These are phyloP conservation scores for Helicoverpa assulta DNA, from an alignment of 2,888 invertebrate species.

Conservation along the genomic window DNA sequence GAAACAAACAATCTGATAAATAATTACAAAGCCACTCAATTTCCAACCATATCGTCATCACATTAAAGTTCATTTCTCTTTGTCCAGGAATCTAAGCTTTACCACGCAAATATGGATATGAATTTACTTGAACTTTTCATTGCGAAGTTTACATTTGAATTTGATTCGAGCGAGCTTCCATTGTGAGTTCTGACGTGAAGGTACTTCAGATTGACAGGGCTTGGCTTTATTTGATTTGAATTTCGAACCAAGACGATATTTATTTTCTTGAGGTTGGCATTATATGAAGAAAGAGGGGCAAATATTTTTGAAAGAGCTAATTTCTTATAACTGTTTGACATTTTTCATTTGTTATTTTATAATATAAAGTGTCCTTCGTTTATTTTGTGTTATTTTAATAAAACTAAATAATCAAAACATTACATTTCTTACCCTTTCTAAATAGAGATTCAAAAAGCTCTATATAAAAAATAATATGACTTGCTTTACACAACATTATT, in stretches of 20 bases:
- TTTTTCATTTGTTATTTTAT: no score
- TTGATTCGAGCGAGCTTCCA: constrained; percentile 31
- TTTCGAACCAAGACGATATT: not conserved
- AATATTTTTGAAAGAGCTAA: no score
- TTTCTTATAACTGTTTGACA: no score
- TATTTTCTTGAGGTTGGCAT: not conserved
- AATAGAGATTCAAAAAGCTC: no score
- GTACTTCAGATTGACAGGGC: constrained; percentile 17
- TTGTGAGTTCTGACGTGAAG: constrained; percentile 20
- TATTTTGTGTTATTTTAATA: no score
- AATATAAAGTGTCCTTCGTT: no score
- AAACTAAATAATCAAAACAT: no score
- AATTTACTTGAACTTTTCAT: constrained; percentile 43
- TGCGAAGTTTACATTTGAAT: constrained; percentile 50
- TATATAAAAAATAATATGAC: no score
- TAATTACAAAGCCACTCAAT: constrained; percentile 1
- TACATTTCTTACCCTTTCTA: no score
- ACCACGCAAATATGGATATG: constrained; percentile 42
- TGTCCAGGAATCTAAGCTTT: not conserved
- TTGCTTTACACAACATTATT: no score
- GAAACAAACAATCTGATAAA: not conserved
- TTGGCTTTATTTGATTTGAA: constrained; percentile 18
- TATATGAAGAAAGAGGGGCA: no score
- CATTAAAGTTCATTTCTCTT: constrained; percentile 15
- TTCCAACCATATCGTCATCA: not conserved